Evolutionary conservation across 2,113 vertebrate species (phyloP).

Genomic region (Campylorhamphus procurvoides): DNA sequence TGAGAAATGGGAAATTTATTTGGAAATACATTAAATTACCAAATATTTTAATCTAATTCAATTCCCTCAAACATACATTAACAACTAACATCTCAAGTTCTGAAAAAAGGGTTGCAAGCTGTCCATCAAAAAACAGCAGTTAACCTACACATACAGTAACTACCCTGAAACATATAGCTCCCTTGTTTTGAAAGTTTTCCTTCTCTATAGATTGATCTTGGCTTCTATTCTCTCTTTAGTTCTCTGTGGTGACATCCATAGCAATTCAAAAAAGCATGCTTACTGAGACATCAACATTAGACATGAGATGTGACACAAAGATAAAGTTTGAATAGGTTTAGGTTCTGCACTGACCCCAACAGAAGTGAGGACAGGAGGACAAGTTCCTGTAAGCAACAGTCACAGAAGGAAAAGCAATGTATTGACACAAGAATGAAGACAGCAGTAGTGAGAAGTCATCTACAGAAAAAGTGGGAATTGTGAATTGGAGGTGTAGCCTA

Average conservation of each 20-base stretch:
- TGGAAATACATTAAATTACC: not conserved
- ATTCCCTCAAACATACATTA: not conserved
- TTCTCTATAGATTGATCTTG: not conserved
- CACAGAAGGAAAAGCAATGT: not conserved
- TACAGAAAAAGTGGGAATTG: not conserved
- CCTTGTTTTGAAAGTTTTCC: not conserved
- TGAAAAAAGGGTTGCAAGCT: not conserved
- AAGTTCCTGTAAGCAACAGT: not conserved
- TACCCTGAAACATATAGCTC: not conserved
- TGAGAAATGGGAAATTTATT: not conserved
- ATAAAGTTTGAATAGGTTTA: not conserved
- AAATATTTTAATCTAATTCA: not conserved
- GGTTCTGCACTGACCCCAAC: not conserved
- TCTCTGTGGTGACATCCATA: not conserved
- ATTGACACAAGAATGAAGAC: not conserved
- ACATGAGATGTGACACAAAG: not conserved
- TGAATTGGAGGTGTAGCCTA: not conserved
- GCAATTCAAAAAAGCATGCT: not conserved
- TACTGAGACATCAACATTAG: not conserved
- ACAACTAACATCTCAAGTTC: not conserved
- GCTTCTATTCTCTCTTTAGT: not conserved
- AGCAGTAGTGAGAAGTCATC: not conserved
- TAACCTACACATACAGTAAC: not conserved
- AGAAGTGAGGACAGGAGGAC: not conserved
- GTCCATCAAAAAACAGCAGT: not conserved